Percentiles rank a stretch among this genome's conserved stretches.
phyloP scores from a whole-genome alignment of 1,140 invertebrate species.

The Tigriopus japonicus region DNA sequence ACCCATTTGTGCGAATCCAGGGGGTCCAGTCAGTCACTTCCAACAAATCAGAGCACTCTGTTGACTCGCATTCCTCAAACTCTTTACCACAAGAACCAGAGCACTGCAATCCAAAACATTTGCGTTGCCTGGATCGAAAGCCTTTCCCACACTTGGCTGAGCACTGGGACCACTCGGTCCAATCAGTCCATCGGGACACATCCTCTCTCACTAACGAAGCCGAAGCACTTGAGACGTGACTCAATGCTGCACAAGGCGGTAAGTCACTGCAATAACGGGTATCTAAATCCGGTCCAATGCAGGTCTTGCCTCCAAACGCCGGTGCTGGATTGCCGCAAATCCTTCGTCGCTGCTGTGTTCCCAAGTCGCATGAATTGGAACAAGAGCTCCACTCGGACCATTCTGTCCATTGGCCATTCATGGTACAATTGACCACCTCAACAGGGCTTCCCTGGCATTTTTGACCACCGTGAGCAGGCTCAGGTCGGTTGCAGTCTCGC shows the following conservation, averaged over 20 bases:
- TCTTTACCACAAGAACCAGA: not conserved
- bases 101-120: conserved; percentile 2
- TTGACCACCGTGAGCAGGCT: conserved; percentile 51
- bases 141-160: conserved; percentile 8
- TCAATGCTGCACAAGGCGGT: conserved; percentile 4
- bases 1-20: conserved; percentile 7
- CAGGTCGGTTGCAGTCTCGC: conserved; percentile 56
- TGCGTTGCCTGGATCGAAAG: not conserved
- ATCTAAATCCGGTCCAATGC: conserved; percentile 28
- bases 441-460: conserved; percentile 22
- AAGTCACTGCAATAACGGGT: conserved; percentile 41
- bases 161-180: conserved; percentile 8
- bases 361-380: conserved; percentile 38
- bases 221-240: not conserved
- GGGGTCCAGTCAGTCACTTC: conserved; percentile 13
- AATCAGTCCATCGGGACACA: not conserved
- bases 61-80: conserved; percentile 1
- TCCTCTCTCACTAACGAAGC: not conserved
- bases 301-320: conserved; percentile 23
- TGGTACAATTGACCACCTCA: conserved; percentile 31
- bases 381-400: conserved; percentile 26
- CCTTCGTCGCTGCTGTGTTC: conserved; percentile 25
- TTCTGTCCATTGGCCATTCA: conserved; percentile 27
- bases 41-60: not conserved
- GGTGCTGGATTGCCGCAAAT: conserved; percentile 25